These are phyloP conservation scores for Trogon melanurus DNA, from an alignment of 2,113 vertebrate genomes.

Conservation along the genomic window DNA sequence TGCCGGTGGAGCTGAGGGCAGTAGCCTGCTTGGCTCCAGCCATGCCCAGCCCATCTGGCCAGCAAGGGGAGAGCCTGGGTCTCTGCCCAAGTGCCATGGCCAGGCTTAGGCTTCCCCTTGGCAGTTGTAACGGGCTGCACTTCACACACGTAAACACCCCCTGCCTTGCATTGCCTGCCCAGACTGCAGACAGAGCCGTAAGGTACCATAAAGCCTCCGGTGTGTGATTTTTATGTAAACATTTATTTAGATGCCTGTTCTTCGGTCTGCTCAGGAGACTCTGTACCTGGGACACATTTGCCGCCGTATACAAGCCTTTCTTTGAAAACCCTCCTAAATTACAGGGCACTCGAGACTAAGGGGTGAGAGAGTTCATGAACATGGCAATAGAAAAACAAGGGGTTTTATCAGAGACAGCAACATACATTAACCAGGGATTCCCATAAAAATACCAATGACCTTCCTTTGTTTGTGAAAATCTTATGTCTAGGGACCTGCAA, in stretches of 20 bases:
- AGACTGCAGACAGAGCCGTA: not conserved
- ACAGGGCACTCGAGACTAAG: not conserved
- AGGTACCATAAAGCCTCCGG: not conserved
- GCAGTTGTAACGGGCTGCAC: rapidly evolving
- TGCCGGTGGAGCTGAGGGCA: not conserved
- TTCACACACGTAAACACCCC: not conserved
- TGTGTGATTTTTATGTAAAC: conserved; percentile 22
- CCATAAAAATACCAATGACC: not conserved
- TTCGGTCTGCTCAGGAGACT: not conserved
- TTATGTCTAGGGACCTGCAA: not conserved
- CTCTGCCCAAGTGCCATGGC: too few species aligned
- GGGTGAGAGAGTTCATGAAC: not conserved
- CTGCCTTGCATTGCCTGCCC: not conserved
- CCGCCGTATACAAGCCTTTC: not conserved
- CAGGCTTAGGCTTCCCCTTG: not conserved
- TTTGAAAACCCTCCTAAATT: not conserved
- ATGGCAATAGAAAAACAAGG: not conserved
- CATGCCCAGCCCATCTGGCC: not conserved
- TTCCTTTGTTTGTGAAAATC: not conserved
- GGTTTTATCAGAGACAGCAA: not conserved
- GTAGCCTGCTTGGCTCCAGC: not conserved
- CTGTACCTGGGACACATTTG: not conserved
- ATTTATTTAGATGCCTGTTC: not conserved
- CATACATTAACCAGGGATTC: not conserved
- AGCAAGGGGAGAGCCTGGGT: rapidly evolving